Conservation (phyloP, 1,140 invertebrate species). For the Notospermus geniculatus region DNA sequence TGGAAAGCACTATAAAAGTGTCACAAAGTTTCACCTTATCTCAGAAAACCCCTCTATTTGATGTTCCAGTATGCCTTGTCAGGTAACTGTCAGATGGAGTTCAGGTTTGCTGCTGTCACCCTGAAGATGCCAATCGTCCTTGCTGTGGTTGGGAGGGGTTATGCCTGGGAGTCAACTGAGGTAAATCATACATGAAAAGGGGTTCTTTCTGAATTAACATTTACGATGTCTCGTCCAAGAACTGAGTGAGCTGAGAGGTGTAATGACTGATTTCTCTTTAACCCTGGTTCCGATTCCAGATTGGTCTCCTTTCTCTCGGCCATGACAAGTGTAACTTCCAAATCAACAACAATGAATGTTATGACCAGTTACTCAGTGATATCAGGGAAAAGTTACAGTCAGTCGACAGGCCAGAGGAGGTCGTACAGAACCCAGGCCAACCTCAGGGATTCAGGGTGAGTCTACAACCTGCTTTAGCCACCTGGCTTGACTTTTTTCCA, state of each 20-base stretch:
- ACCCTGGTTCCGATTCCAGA: conserved; percentile 14
- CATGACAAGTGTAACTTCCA: conserved; percentile 23
- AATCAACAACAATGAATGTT: conserved; percentile 7
- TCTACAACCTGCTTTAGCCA: not conserved
- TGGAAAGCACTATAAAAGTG: too few relatives aligned
- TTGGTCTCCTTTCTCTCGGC: conserved; percentile 19
- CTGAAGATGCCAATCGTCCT: conserved; percentile 43
- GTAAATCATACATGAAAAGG: too few relatives aligned
- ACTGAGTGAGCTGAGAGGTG: too few relatives aligned
- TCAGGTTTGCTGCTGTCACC: conserved; percentile 41
- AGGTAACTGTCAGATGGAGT: conserved; percentile 47
- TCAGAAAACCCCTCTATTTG: too few relatives aligned
- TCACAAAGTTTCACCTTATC: too few relatives aligned
- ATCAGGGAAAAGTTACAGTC: conserved; percentile 3
- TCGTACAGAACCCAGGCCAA: not conserved
- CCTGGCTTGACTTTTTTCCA: not conserved
- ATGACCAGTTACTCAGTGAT: conserved; percentile 3
- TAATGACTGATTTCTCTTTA: too few relatives aligned
- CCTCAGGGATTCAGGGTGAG: not conserved
- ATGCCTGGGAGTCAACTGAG: conserved; percentile 44
- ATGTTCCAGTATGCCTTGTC: conserved; percentile 20
- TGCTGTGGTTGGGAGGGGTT: conserved; percentile 47
- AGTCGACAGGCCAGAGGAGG: not conserved
- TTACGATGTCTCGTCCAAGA: too few relatives aligned
- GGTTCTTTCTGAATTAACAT: too few relatives aligned